These are phyloP conservation scores for Colletes gigas DNA, from an alignment of 1,140 invertebrate genomes.

Conservation along the genomic window DNA sequence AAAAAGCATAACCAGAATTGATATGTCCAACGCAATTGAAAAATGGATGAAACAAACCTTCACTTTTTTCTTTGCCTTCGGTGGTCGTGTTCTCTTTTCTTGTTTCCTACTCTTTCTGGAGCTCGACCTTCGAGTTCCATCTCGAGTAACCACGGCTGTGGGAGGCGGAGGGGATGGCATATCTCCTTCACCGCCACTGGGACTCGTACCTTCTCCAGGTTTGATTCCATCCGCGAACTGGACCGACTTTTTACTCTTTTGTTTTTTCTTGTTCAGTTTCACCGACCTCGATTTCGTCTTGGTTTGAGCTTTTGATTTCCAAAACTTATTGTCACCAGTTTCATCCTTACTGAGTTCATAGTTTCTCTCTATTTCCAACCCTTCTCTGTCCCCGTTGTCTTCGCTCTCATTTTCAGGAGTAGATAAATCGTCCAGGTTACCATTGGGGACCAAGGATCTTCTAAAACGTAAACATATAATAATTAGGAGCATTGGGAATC, in stretches of 20 bases:
- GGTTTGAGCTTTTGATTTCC: slow-evolving; percentile 34
- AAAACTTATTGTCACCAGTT: slow-evolving; percentile 22
- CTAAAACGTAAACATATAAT: slow-evolving; percentile 55
- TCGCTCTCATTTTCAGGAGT: slow-evolving; percentile 59
- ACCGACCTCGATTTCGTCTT: slow-evolving; percentile 42
- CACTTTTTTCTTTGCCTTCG: slow-evolving; percentile 82
- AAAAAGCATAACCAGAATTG: no score
- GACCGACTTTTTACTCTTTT: slow-evolving; percentile 80
- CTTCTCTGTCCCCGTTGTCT: slow-evolving; percentile 59
- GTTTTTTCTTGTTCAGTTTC: slow-evolving; percentile 42
- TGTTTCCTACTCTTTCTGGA: slow-evolving; percentile 80
- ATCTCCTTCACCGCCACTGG: slow-evolving; percentile 84
- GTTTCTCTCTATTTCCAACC: slow-evolving; percentile 52
- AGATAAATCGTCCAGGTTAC: slow-evolving; percentile 62
- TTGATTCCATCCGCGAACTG: slow-evolving; percentile 85
- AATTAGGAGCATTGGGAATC: no score
- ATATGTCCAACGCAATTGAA: no score
- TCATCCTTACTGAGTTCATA: slow-evolving; percentile 42
- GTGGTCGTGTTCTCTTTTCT: slow-evolving; percentile 75
- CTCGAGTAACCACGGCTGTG: slow-evolving; percentile 70
- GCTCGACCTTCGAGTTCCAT: slow-evolving; percentile 75
- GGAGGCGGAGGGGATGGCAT: slow-evolving; percentile 85
- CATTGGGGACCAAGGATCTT: slow-evolving; percentile 63
- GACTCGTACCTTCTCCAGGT: slow-evolving; percentile 85
- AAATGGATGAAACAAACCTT: slow-evolving; percentile 70